Evolutionary conservation across 92 coral and sea anemone genomes (phyloP).

Genomic region (Palythoa caribaeorum): DNA sequence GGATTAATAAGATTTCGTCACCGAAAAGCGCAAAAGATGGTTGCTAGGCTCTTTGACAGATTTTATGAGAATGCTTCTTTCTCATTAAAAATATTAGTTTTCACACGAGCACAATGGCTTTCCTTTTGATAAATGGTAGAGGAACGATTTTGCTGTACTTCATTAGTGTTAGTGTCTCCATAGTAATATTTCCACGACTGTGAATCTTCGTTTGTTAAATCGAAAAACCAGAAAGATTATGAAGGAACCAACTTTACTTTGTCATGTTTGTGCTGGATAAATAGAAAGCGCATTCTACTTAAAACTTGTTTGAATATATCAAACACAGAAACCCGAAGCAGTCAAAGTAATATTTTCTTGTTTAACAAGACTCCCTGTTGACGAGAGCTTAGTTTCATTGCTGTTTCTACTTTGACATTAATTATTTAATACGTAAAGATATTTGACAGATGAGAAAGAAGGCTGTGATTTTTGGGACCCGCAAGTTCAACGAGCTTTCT

Average conservation of each 20-base stretch:
- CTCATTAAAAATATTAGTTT: conserved; percentile 38
- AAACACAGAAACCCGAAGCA: conserved; percentile 19
- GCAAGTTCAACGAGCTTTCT: neutral
- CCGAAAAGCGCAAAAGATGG: neutral
- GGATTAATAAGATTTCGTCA: neutral
- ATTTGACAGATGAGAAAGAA: conserved; percentile 21
- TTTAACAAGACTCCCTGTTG: conserved; percentile 32
- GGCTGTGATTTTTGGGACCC: conserved; percentile 15
- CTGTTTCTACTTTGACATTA: conserved; percentile 21
- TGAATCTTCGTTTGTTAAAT: neutral
- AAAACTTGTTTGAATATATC: conserved; percentile 29
- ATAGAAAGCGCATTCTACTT: conserved; percentile 12
- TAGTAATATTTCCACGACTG: neutral
- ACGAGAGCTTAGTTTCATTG: conserved; percentile 17
- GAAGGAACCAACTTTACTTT: neutral
- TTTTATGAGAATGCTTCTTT: conserved; percentile 29
- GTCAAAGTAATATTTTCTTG: conserved; percentile 34
- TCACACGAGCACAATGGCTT: conserved; percentile 1
- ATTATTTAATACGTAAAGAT: conserved; percentile 10
- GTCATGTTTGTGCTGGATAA: neutral
- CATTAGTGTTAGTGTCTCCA: conserved; percentile 7
- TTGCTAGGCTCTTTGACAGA: conserved; percentile 15
- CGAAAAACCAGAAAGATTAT: neutral
- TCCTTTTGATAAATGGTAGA: conserved; percentile 14
- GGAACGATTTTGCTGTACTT: conserved; percentile 10